Evolutionary conservation across 2,113 vertebrate species (phyloP).

Genomic region (Calidris pygmaea): DNA sequence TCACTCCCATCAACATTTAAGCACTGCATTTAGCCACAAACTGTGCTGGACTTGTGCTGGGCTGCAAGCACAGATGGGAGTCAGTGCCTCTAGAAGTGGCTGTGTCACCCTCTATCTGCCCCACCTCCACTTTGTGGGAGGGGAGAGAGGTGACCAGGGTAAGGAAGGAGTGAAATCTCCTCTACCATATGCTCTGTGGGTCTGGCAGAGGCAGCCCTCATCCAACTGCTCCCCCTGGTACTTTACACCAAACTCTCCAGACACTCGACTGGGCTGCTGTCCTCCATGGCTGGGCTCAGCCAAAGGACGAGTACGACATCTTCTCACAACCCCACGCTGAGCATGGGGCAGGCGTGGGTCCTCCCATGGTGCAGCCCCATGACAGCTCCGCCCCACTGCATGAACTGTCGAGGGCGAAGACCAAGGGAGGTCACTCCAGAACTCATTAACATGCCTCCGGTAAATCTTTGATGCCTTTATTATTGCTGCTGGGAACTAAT

Average conservation of each 20-base stretch:
- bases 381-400: accelerated
- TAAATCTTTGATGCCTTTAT: not conserved
- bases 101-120: not conserved
- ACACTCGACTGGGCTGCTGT: not conserved
- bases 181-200: not conserved
- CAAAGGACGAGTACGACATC: accelerated
- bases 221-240: not conserved
- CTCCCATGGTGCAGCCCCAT: accelerated
- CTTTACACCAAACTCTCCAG: not conserved
- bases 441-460: not conserved
- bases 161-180: not conserved
- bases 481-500: not conserved
- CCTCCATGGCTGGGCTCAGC: not conserved
- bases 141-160: not conserved
- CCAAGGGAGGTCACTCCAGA: not conserved
- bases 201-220: not conserved
- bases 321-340: accelerated
- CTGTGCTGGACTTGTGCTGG: not conserved
- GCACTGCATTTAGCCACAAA: not conserved
- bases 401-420: not conserved
- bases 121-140: not conserved
- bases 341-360: accelerated
- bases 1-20: not conserved
- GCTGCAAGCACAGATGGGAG: not conserved
- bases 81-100: not conserved